Evolutionary conservation across 2,113 vertebrate species (phyloP).

Genomic region (Ibidorhyncha struthersii): DNA sequence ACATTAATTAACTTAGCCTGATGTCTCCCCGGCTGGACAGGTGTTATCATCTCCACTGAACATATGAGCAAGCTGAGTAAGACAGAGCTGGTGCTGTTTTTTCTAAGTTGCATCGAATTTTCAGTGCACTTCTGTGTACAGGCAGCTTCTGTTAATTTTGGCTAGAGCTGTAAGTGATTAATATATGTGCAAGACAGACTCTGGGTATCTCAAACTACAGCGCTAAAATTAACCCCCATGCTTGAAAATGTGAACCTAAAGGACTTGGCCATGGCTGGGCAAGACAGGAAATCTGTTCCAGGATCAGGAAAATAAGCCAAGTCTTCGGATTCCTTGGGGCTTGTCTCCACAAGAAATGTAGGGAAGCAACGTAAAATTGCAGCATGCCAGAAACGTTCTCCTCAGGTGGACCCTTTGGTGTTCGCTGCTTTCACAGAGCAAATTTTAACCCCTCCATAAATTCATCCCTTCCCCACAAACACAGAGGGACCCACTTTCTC

Average conservation of each 20-base stretch:
- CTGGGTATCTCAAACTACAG: background rate
- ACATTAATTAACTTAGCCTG: background rate
- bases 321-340: constrained; percentile 44
- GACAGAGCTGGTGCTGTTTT: constrained; percentile 3
- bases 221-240: constrained; percentile 9
- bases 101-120: background rate
- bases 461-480: background rate
- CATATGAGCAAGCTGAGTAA: constrained; percentile 33
- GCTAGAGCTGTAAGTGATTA: background rate
- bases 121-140: background rate
- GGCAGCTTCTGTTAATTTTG: constrained; percentile 40
- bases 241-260: constrained; percentile 9
- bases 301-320: constrained; percentile 48
- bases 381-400: background rate
- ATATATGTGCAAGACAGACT: background rate
- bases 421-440: background rate
- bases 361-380: background rate
- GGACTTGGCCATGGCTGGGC: constrained; percentile 1
- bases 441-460: background rate
- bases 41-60: constrained; percentile 20
- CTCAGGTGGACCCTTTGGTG: background rate
- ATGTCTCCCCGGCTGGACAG: constrained; percentile 14
- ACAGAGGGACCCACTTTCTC: background rate
- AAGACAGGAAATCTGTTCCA: constrained; percentile 27
- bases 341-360: constrained; percentile 37